phyloP scores from a whole-genome alignment of 1,140 invertebrate species.

The Drosophila cardini region DNA sequence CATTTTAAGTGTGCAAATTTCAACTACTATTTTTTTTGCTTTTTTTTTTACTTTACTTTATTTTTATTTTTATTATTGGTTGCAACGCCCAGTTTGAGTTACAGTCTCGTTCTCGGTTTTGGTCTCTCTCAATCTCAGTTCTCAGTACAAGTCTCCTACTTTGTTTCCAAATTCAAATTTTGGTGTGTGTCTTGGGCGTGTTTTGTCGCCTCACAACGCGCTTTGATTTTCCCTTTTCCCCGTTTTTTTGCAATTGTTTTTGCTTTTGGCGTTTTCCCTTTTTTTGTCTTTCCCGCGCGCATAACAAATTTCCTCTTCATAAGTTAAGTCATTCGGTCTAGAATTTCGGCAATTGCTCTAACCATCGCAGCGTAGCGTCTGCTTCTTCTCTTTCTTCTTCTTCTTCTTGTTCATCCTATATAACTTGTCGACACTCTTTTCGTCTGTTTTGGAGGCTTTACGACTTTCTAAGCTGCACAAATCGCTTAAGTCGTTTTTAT shows the following conservation, averaged over 20 bases:
- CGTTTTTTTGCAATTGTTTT: slow-evolving; percentile 32
- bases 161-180: neutral
- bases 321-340: slow-evolving; percentile 46
- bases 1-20: slow-evolving; percentile 34
- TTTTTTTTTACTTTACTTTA: slow-evolving; percentile 35
- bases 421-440: neutral
- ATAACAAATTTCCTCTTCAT: slow-evolving; percentile 50
- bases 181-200: slow-evolving; percentile 39
- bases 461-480: slow-evolving; percentile 52
- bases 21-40: neutral
- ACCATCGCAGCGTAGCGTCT: neutral
- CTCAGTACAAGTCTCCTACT: neutral
- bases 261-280: slow-evolving; percentile 25
- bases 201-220: slow-evolving; percentile 40
- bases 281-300: slow-evolving; percentile 31
- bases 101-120: neutral
- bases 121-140: neutral
- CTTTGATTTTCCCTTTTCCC: slow-evolving; percentile 34
- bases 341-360: slow-evolving; percentile 33
- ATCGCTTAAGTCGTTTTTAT: slow-evolving; percentile 48
- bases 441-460: slow-evolving; percentile 19
- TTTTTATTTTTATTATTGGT: slow-evolving; percentile 17
- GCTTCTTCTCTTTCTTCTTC: neutral
- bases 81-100: slow-evolving; percentile 44
- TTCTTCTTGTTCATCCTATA: neutral